Percentiles rank a stretch among this genome's conserved stretches.
phyloP scores from a whole-genome alignment of 2,797 vertebrate species.

The Kryptopterus vitreolus region DNA sequence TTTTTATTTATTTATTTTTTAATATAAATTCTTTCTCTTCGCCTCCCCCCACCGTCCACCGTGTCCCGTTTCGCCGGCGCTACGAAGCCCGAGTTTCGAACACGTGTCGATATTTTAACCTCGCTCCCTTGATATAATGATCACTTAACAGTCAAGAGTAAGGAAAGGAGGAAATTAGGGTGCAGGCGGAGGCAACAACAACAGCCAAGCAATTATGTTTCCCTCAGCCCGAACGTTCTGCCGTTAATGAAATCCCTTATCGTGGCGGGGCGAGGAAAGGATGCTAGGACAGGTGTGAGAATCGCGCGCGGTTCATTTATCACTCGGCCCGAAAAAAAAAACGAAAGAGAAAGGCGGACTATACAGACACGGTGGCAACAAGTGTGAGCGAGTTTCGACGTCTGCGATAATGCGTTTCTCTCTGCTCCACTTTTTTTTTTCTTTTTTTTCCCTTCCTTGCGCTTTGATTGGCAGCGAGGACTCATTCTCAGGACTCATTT shows the following conservation, averaged over 20 bases:
- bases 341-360: slow-evolving; percentile 67
- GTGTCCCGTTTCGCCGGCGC: slow-evolving; percentile 37
- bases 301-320: slow-evolving; percentile 79
- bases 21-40: too few species aligned
- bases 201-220: slow-evolving; percentile 82
- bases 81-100: slow-evolving; percentile 55
- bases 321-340: slow-evolving; percentile 75
- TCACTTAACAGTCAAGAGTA: slow-evolving; percentile 83
- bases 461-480: slow-evolving; percentile 56
- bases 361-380: slow-evolving; percentile 68
- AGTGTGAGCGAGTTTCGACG: slow-evolving; percentile 63
- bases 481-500: slow-evolving; percentile 61
- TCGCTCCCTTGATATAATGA: slow-evolving; percentile 81
- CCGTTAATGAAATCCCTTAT: slow-evolving; percentile 84
- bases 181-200: slow-evolving; percentile 75
- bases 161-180: slow-evolving; percentile 78
- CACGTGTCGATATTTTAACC: slow-evolving; percentile 80
- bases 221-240: slow-evolving; percentile 76
- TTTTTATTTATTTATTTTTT: too few species aligned
- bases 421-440: slow-evolving; percentile 58
- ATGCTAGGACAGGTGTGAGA: slow-evolving; percentile 77
- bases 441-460: too few species aligned
- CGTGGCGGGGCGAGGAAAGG: slow-evolving; percentile 70
- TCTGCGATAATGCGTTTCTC: slow-evolving; percentile 56
- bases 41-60: too few species aligned